Base-by-base conservation (phyloP, 2,888 invertebrate species). In the Anthrax anthrax region DNA sequence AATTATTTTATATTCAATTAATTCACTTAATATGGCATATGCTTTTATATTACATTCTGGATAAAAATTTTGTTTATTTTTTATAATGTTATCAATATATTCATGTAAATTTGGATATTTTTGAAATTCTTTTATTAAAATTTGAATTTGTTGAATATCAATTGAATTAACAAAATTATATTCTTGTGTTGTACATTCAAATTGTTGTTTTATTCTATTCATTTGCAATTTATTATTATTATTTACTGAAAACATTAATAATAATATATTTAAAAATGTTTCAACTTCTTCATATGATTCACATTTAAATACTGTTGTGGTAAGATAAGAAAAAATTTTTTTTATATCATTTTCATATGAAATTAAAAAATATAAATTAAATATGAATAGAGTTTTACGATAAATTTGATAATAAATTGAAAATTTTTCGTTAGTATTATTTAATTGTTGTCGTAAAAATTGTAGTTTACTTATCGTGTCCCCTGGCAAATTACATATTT, bases 21-120 rank as follows among this genome's bases (percentile, higher is more conserved):
- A 9, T 23, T 41, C 27, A 44, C 51, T 48, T 19, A 47, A 23
- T 29, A 48, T 37, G n/a, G 19, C 44, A 39, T 49, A 51, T 12
- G 51, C 40, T 37, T 46, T 47, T 12, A 38, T 44, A 4, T 39
- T 43, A 14, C 47, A 48, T 23, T 47, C 48, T 36, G 51, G 48
- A 43, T 51, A 37, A 18, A 37, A 37, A 32, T 12, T 1, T 12
- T 12, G 8, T 4, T 32, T 12, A 32, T 32, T 12, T 32, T 12
- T 23, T 23, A 23, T 8, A 6, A 8, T 23, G 4, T 23, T 23
- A 6, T 6, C 8, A 23, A 23, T 6, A 6, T 23, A 6, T 23
- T 6, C 4, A 6, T 6, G 23, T 23, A 23, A 23, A 6, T 6
- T 23, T 23, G 4, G 4, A 23, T 23, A 6, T 6, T 14, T 36